Evolutionary conservation across 35 echinoderm and acorn worm species (phyloP).

Genomic region (Ophiothrix spiculata): DNA sequence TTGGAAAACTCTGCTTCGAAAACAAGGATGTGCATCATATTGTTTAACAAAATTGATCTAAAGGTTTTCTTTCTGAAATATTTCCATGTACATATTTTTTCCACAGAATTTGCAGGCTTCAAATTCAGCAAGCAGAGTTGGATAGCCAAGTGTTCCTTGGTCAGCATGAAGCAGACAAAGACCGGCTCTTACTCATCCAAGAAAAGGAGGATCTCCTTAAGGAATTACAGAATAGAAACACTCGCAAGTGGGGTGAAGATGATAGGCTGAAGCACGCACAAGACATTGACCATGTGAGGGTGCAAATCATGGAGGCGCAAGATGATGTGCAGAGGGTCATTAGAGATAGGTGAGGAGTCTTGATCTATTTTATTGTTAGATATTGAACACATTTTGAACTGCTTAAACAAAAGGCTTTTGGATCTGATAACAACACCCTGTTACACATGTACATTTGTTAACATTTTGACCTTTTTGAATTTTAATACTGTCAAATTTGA

Average conservation of each 20-base stretch:
- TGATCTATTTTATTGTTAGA: too few relatives aligned
- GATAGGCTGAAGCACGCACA: constrained; percentile 20
- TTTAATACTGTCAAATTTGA: too few relatives aligned
- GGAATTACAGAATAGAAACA: constrained; percentile 57
- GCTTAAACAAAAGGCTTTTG: too few relatives aligned
- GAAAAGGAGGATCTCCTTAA: constrained; percentile 71
- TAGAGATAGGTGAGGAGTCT: constrained; percentile 33
- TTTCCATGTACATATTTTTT: background rate
- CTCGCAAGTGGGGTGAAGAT: constrained; percentile 44
- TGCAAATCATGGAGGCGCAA: constrained; percentile 30
- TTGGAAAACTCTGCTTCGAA: too few relatives aligned
- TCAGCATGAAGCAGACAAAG: constrained; percentile 54
- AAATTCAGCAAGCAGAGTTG: constrained; percentile 72
- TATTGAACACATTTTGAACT: too few relatives aligned
- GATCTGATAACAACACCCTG: too few relatives aligned
- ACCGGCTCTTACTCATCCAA: constrained; percentile 53
- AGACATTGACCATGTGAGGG: constrained; percentile 16
- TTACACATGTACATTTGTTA: too few relatives aligned
- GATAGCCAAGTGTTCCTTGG: constrained; percentile 23
- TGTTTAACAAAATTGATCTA: background rate
- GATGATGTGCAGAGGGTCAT: constrained; percentile 45
- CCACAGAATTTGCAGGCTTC: constrained; percentile 58
- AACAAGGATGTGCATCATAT: background rate
- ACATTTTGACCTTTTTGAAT: too few relatives aligned
- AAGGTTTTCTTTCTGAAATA: background rate